These are phyloP conservation scores for Prorops nasuta DNA, from an alignment of 1,140 invertebrate species.

Conservation along the genomic window DNA sequence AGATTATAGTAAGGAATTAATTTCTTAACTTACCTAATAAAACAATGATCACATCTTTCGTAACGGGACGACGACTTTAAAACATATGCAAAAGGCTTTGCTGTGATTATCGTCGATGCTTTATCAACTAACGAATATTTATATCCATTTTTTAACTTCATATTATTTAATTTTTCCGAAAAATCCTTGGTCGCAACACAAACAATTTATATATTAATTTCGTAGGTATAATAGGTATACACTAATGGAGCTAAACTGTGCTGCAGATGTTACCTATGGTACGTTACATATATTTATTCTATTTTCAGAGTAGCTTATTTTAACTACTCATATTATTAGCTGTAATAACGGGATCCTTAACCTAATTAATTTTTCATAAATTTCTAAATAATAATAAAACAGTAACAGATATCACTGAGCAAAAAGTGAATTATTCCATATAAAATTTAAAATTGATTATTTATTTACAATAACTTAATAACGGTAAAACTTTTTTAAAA, in stretches of 20 bases:
- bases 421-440: not conserved
- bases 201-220: not conserved
- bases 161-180: slow-evolving; percentile 5
- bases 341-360: slow-evolving; percentile 12
- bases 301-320: slow-evolving; percentile 24
- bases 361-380: too few species aligned
- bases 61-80: slow-evolving; percentile 57
- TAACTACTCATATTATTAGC: slow-evolving; percentile 17
- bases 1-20: too few species aligned
- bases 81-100: slow-evolving; percentile 62
- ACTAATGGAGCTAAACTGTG: not conserved
- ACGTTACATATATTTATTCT: not conserved
- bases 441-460: not conserved
- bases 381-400: too few species aligned
- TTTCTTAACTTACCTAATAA: slow-evolving; percentile 59
- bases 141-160: slow-evolving; percentile 14
- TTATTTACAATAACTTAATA: not conserved
- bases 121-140: slow-evolving; percentile 20
- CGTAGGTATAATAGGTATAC: slow-evolving; percentile 1
- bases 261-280: slow-evolving; percentile 2
- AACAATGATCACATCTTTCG: slow-evolving; percentile 62
- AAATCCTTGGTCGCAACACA: too few species aligned
- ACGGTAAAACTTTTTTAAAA: too few species aligned
- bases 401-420: not conserved
- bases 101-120: slow-evolving; percentile 55